Evolutionary conservation across 1,140 invertebrate genomes (phyloP), one percentile per base, ranked within the genome.

Genomic region (Apis laboriosa): DNA sequence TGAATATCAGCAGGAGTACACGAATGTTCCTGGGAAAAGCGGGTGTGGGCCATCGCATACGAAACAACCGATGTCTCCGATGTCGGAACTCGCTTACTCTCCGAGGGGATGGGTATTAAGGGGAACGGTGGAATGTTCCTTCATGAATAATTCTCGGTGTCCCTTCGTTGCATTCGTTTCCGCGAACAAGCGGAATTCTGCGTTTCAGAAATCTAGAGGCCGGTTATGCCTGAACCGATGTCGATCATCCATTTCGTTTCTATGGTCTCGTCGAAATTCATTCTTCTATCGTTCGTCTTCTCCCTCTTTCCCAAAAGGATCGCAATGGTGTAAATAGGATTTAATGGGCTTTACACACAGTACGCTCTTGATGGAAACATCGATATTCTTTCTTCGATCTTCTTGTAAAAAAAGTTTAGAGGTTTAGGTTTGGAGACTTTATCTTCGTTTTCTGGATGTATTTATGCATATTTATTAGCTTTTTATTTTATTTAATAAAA

Each of bases 121-220:
- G 63, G 68, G 63, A 67, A 24, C n/a, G 61, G 58, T 68, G 49
- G 84, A 88, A 83, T 83, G 85, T 88, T 88, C 76, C 86, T 88
- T 88, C 87, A 88, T 88, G 87, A 88, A 88, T 88, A 88, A 88
- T 88, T 88, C 87, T 60, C 79, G 49, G 56, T 76, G 79, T 88
- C 63, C 76, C 79, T 81, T 64, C 83, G 75, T 80, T 43, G 71
- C 79, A 83, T 88, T 85, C 83, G 75, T 85, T 88, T 76, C 73
- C 75, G 60, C 58, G 64, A 84, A 34, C 73, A 75, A 51, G 55
- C 70, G 72, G 86, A 80, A 85, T 75, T 43, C 34, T 7, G 86
- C 86, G 79, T 77, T 88, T 88, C 70, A 85, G 86, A 88, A 87
- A 88, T 88, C 86, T 79, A 88, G 55, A 79, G 70, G 64, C 43